Conservation (phyloP, 2,113 vertebrate species). For the Ardeotis arabs region DNA sequence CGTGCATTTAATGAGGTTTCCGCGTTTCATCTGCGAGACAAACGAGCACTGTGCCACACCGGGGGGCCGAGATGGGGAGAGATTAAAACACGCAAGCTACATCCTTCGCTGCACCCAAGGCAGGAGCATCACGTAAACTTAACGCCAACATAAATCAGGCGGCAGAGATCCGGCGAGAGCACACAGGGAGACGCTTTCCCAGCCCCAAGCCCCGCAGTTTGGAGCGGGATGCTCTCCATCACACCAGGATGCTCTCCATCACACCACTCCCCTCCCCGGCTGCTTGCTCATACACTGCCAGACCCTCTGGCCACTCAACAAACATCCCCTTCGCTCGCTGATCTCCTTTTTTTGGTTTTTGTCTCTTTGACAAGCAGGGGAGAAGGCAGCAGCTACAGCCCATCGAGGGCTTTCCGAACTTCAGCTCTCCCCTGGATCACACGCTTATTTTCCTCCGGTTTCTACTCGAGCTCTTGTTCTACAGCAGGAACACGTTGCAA, state of each 20-base stretch:
- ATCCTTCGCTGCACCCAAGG: conserved; percentile 15
- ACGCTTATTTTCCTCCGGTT: conserved; percentile 55
- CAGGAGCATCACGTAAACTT: background rate
- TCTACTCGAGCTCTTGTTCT: conserved; percentile 60
- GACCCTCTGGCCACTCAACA: background rate
- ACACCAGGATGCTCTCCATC: background rate
- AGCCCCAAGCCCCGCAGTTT: background rate
- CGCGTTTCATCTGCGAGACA: conserved; percentile 70
- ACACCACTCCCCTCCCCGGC: background rate
- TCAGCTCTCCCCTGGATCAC: conserved; percentile 50
- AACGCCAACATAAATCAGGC: conserved; percentile 22
- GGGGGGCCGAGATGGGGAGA: conserved; percentile 35
- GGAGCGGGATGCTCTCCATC: background rate
- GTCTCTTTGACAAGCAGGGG: background rate
- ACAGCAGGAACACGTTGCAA: conserved; percentile 54
- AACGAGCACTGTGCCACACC: conserved; percentile 51
- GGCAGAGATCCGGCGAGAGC: background rate
- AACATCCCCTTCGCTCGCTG: background rate
- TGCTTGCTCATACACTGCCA: background rate
- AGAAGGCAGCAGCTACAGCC: background rate
- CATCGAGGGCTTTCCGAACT: conserved; percentile 50
- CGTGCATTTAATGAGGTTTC: conserved; percentile 64
- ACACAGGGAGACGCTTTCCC: background rate
- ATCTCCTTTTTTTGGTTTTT: background rate
- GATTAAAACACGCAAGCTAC: conserved; percentile 1